phyloP scores from a whole-genome alignment of 2,113 vertebrate genomes.

The Eulemur macaco region DNA sequence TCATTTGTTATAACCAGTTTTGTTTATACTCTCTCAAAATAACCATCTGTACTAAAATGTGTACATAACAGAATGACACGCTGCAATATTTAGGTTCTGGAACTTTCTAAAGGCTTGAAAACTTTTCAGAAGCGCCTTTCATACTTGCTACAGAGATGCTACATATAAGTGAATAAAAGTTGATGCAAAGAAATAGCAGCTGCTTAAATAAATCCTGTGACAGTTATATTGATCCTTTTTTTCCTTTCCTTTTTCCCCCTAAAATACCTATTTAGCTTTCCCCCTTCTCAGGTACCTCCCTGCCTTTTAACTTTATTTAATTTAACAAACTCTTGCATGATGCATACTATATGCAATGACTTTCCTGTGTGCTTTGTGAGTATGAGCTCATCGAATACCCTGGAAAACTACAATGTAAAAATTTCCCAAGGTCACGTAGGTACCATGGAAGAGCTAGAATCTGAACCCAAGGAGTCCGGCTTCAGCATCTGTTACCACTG shows the following conservation, averaged over 20 bases:
- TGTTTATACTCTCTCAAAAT: slow-evolving; percentile 73
- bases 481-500: not conserved
- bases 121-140: slow-evolving; percentile 22
- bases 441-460: not conserved
- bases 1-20: slow-evolving; percentile 77
- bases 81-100: slow-evolving; percentile 22
- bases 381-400: not conserved
- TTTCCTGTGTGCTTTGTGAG: not conserved
- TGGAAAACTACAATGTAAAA: not conserved
- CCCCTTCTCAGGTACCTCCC: not conserved
- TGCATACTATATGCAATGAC: not conserved
- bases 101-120: slow-evolving; percentile 50
- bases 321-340: not conserved
- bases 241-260: not conserved
- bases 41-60: slow-evolving; percentile 67
- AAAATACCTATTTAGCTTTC: not conserved
- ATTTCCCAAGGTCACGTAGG: not conserved
- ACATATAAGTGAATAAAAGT: not conserved
- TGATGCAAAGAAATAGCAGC: not conserved
- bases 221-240: not conserved
- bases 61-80: slow-evolving; percentile 60
- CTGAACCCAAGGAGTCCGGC: not conserved
- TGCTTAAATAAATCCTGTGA: not conserved
- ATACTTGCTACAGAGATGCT: not conserved
- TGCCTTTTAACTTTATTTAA: not conserved